These are phyloP conservation scores for Pandemis cinnamomeana DNA, from an alignment of 2,888 invertebrate species.

Conservation along the genomic window DNA sequence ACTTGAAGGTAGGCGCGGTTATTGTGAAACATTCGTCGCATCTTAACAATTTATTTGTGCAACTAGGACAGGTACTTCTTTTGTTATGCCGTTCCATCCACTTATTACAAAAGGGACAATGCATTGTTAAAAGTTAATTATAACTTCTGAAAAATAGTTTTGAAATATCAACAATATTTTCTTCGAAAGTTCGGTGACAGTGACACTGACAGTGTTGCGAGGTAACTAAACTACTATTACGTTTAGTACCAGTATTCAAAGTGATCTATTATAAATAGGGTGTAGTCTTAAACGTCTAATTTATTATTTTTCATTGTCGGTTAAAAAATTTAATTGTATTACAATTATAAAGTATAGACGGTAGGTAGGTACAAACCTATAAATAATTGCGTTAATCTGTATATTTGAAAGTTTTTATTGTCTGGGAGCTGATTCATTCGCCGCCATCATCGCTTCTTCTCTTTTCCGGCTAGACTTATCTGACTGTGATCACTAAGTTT, in stretches of 20 bases:
- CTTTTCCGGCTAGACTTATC: constrained; percentile 75
- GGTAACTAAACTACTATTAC: too few species aligned
- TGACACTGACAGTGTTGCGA: constrained; percentile 76
- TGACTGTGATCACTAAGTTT: constrained; percentile 75
- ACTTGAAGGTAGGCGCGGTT: too few species aligned
- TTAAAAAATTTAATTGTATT: constrained; percentile 76
- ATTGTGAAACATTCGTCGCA: too few species aligned
- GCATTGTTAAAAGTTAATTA: too few species aligned
- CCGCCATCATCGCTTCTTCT: constrained; percentile 61
- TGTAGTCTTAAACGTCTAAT: constrained; percentile 75
- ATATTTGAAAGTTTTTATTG: constrained; percentile 80
- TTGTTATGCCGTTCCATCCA: too few species aligned
- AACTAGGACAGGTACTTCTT: too few species aligned
- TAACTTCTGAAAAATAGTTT: too few species aligned
- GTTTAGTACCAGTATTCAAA: constrained; percentile 84
- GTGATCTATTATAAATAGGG: constrained; percentile 78
- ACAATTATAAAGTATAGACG: constrained; percentile 74
- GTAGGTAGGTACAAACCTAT: constrained; percentile 59
- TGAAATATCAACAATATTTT: too few species aligned
- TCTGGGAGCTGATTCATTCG: constrained; percentile 75
- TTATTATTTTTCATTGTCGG: constrained; percentile 72
- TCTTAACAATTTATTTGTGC: too few species aligned
- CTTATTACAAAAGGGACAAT: too few species aligned
- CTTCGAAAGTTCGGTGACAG: too few species aligned
- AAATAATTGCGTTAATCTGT: constrained; percentile 82